Conservation (phyloP, 2,113 vertebrate species). For the Piaya cayana region DNA sequence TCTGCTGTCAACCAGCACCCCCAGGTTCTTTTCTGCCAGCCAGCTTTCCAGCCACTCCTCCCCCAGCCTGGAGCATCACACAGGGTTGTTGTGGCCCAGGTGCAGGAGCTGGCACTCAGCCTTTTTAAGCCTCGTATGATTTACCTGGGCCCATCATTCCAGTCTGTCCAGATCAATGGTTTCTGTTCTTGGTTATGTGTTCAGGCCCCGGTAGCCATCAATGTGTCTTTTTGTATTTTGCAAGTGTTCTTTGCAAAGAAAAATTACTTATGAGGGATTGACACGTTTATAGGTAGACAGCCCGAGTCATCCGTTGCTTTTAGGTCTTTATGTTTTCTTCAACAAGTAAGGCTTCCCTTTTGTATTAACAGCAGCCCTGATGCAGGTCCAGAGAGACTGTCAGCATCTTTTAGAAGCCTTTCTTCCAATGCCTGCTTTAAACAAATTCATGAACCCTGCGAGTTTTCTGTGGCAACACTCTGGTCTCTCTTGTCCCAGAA, state of each 20-base stretch:
- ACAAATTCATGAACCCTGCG: not conserved
- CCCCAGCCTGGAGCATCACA: no score
- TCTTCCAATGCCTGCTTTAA: not conserved
- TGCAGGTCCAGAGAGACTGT: not conserved
- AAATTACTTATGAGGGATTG: not conserved
- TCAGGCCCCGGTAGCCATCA: not conserved
- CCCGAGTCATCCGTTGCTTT: not conserved
- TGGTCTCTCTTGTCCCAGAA: slow-evolving; percentile 45
- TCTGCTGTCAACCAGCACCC: no score
- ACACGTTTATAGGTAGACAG: not conserved
- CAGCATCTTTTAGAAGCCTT: not conserved
- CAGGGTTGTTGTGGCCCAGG: no score
- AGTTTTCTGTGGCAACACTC: slow-evolving; percentile 7
- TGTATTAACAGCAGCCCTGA: not conserved
- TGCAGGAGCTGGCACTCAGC: no score
- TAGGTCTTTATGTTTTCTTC: not conserved
- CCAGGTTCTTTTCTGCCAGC: no score
- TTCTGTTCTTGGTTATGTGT: not conserved
- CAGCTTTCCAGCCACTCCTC: no score
- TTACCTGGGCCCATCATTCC: no score
- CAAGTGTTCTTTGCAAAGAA: not conserved
- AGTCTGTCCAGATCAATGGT: no score
- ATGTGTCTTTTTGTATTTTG: not conserved
- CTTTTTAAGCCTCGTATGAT: no score
- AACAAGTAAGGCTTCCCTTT: not conserved